A percentile compares a stretch with the other conserved stretches of the same genome.
phyloP scores from a whole-genome alignment of 2,113 vertebrate genomes.

The Sciurus niger region DNA sequence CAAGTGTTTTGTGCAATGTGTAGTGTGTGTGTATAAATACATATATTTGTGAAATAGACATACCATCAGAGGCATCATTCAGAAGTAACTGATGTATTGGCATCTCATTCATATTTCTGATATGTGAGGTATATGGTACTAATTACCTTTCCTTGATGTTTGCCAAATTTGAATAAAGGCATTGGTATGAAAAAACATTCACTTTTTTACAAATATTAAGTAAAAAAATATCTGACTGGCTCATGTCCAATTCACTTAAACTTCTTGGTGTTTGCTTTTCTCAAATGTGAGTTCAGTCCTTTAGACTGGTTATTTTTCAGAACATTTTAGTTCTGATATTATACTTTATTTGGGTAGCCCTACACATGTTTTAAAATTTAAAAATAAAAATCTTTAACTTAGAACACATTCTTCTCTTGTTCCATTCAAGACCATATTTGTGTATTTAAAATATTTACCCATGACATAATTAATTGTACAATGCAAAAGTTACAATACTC shows the following conservation, averaged over 20 bases:
- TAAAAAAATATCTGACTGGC: neutral
- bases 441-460: neutral
- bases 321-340: neutral
- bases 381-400: neutral
- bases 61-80: no score
- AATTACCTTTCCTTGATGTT: no score
- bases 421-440: neutral
- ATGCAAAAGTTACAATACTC: neutral
- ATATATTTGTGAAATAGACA: no score
- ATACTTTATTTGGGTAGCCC: neutral
- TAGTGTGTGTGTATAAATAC: no score
- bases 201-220: neutral
- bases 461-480: neutral
- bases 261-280: neutral
- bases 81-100: no score
- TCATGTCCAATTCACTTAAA: neutral
- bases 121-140: no score
- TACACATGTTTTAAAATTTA: neutral
- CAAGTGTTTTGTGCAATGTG: no score
- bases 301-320: neutral
- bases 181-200: no score
- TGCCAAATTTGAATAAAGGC: no score
- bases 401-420: neutral
- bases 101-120: no score
- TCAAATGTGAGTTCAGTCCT: constrained; percentile 12